Evolutionary conservation across 2,797 vertebrate species (phyloP).

Genomic region (Acanthurus lineatus): DNA sequence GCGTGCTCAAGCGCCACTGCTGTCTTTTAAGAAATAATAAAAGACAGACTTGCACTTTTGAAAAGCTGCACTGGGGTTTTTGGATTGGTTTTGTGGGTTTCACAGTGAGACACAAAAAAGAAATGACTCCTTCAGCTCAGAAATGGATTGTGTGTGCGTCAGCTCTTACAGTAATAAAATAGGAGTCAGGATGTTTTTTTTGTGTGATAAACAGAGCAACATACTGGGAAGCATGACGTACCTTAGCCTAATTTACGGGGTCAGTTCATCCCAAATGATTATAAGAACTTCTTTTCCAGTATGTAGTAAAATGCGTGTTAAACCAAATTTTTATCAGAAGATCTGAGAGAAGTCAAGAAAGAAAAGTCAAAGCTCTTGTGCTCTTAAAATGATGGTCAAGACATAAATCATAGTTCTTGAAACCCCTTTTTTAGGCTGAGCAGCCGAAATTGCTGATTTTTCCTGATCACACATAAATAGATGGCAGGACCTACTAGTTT

Average conservation of each 20-base stretch:
- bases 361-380: too few species aligned
- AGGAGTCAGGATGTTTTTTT: background rate
- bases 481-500: background rate
- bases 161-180: conserved; percentile 26
- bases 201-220: conserved; percentile 3
- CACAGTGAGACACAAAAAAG: conserved; percentile 17
- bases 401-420: background rate
- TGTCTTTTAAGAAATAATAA: conserved; percentile 11
- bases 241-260: background rate
- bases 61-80: conserved; percentile 8
- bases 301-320: background rate
- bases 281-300: background rate
- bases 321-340: background rate
- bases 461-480: too few species aligned
- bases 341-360: background rate
- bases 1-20: background rate
- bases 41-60: conserved; percentile 18
- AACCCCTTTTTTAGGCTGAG: background rate
- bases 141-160: background rate
- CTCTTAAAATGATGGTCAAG: background rate
- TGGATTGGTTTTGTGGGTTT: conserved; percentile 10
- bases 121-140: conserved; percentile 18
- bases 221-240: background rate
- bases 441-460: too few species aligned
- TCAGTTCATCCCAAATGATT: background rate